phyloP scores from a whole-genome alignment of 2,797 vertebrate species.

The Peromyscus nudipes region DNA sequence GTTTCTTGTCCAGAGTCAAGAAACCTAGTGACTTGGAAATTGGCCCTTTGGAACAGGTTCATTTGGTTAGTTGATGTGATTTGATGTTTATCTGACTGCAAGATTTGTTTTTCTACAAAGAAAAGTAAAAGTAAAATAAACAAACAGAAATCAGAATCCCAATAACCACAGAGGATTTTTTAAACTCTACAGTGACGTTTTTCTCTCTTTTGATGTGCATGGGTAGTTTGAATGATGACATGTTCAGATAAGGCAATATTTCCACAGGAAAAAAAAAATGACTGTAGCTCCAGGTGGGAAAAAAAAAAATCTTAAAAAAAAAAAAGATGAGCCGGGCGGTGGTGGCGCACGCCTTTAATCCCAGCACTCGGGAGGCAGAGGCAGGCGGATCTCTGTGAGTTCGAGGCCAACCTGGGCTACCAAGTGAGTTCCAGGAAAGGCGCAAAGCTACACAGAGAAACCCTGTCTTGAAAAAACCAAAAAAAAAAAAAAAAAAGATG shows the following conservation, averaged over 20 bases:
- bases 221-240: not conserved
- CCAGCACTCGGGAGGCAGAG: too few relatives aligned
- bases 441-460: too few relatives aligned
- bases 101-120: conserved; percentile 52
- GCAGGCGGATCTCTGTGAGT: too few relatives aligned
- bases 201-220: not conserved
- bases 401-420: too few relatives aligned
- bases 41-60: conserved; percentile 42
- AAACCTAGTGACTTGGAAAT: conserved; percentile 45
- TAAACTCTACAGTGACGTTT: not conserved
- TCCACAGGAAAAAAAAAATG: not conserved
- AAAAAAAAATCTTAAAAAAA: conserved; percentile 12
- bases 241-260: conserved; percentile 24
- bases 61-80: conserved; percentile 23
- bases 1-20: conserved; percentile 65
- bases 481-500: not conserved
- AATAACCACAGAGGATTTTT: not conserved
- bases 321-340: too few relatives aligned
- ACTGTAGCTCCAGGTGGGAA: not conserved
- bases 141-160: not conserved
- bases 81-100: conserved; percentile 47
- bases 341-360: too few relatives aligned
- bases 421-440: too few relatives aligned
- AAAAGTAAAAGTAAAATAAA: not conserved
- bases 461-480: too few relatives aligned